Percentiles rank a stretch among this genome's conserved stretches.
Evolutionary conservation across 2,113 vertebrate genomes (phyloP).

Genomic region (Zosterops borbonicus): DNA sequence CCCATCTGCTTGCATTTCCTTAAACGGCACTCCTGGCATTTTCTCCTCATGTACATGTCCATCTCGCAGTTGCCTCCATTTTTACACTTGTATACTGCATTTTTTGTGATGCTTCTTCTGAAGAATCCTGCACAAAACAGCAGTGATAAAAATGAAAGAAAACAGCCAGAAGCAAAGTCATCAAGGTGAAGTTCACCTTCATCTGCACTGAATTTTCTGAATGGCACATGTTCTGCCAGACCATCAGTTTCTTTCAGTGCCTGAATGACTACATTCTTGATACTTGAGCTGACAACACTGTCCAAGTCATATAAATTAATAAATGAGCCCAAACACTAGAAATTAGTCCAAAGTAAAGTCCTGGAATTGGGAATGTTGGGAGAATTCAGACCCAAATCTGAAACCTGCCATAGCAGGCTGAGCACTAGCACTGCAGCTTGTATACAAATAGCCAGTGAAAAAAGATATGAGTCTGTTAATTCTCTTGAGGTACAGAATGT

Average conservation of each 20-base stretch:
- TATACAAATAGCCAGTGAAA: neutral
- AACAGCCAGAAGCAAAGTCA: conserved; percentile 1
- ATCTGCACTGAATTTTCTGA: neutral
- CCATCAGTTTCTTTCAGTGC: neutral
- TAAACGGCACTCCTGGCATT: conserved; percentile 95
- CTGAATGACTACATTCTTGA: neutral
- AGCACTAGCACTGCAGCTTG: neutral
- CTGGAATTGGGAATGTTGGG: neutral
- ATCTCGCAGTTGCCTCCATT: conserved; percentile 96
- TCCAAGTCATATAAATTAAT: neutral
- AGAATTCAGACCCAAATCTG: neutral
- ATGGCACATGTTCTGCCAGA: neutral
- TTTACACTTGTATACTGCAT: conserved; percentile 97
- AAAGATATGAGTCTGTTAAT: neutral
- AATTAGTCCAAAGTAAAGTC: neutral
- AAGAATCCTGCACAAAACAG: conserved; percentile 86
- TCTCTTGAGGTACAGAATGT: neutral
- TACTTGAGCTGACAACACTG: neutral
- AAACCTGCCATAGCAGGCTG: neutral
- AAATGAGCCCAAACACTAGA: neutral
- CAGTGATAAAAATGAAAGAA: neutral
- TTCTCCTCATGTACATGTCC: conserved; percentile 99
- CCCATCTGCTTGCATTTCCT: conserved; percentile 97
- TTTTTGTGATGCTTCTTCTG: conserved; percentile 98
- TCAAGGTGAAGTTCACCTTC: neutral